Conservation (phyloP, 2,113 vertebrate species). For the Callipepla californica region DNA sequence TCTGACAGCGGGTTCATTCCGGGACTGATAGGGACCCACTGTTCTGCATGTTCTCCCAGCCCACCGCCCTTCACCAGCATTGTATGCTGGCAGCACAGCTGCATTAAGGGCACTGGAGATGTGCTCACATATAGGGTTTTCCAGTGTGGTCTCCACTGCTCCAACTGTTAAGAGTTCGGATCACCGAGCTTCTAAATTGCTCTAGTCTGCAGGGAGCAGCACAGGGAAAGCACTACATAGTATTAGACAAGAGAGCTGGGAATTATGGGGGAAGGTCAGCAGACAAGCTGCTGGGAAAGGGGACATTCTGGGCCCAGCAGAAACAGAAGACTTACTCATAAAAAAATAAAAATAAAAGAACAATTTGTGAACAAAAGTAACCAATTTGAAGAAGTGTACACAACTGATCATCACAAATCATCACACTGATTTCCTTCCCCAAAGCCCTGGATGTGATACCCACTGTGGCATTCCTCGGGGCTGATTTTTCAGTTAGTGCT, state of each 20-base stretch:
- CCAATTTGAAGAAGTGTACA: background rate
- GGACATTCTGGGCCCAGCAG: background rate
- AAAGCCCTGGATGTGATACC: background rate
- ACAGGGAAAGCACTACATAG: fast-evolving
- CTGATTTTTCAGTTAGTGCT: background rate
- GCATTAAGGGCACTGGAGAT: background rate
- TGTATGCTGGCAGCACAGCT: background rate
- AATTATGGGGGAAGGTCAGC: background rate
- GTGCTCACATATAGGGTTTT: fast-evolving
- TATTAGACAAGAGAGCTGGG: background rate
- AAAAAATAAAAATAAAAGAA: background rate
- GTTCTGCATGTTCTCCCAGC: background rate
- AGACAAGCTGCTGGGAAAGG: background rate
- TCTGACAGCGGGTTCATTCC: background rate
- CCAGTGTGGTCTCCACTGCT: background rate
- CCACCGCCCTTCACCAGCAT: fast-evolving
- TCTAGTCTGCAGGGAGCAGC: background rate
- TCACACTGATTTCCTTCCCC: background rate
- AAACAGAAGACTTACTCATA: background rate
- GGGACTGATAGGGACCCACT: background rate
- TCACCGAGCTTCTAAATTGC: background rate
- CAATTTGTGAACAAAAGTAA: background rate
- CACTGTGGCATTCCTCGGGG: background rate
- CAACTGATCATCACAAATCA: too few relatives aligned
- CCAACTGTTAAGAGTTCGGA: background rate